phyloP scores from a whole-genome alignment of 2,888 invertebrate genomes.

The Aelia acuminata region DNA sequence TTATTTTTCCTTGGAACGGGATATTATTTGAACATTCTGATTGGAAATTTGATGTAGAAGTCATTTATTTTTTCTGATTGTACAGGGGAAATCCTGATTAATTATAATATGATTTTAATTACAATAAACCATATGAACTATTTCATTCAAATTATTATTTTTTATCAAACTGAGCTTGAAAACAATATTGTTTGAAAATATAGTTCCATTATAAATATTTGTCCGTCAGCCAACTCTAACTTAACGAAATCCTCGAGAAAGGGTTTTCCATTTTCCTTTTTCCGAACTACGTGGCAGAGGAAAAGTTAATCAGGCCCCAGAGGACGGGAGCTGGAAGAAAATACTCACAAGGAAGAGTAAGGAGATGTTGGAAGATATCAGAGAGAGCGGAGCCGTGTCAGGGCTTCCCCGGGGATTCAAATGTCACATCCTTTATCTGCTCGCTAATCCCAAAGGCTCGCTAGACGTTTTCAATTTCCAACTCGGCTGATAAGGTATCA shows the following conservation, averaged over 20 bases:
- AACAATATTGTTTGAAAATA: too few species aligned
- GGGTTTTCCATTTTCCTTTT: background rate
- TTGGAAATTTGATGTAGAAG: too few species aligned
- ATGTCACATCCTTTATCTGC: constrained; percentile 42
- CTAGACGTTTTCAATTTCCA: constrained; percentile 40
- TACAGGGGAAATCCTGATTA: too few species aligned
- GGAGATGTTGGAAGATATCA: background rate
- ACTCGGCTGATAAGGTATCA: constrained; percentile 28
- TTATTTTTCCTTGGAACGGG: too few species aligned
- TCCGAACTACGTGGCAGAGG: background rate
- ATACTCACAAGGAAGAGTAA: background rate
- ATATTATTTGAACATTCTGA: too few species aligned
- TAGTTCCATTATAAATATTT: background rate
- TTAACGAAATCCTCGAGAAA: background rate
- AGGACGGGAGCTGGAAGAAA: background rate
- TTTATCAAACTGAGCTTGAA: too few species aligned
- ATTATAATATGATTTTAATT: too few species aligned
- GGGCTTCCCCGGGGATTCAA: constrained; percentile 10
- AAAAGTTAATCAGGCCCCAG: constrained; percentile 25
- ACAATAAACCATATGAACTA: too few species aligned
- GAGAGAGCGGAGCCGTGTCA: constrained; percentile 7
- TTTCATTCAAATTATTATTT: background rate
- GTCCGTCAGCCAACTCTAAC: background rate
- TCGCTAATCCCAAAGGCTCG: constrained; percentile 37
- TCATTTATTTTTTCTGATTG: too few species aligned